Evolutionary conservation across 2,113 vertebrate genomes (phyloP), one percentile per base, ranked within the genome.

Genomic region (Alexandromys fortis): DNA sequence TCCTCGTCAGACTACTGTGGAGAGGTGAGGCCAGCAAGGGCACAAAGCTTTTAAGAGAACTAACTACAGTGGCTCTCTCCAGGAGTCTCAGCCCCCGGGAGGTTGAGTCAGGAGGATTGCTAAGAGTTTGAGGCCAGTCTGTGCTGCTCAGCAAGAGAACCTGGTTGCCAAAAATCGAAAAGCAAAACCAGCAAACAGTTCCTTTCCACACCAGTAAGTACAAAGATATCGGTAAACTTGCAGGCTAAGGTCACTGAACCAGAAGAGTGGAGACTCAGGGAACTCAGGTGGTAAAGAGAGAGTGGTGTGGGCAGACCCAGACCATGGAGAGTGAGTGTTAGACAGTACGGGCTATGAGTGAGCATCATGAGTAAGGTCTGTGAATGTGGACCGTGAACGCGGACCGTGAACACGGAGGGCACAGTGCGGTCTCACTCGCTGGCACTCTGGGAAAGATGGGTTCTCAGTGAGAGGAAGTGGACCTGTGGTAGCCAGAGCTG

Each of bases 361-460:
- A 16, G 58, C 3, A 9, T 17, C n/a, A 26, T 42, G n/a, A 82
- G 52, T 3, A 42, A 42, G 38, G 26, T 30, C 83, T 7, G 55
- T 38, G 67, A 5, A 11, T 17, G 42, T 13, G n/a, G 14, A 11
- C 42, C 4, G 35, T 26, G 4, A 1, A 55, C 33, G 2, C 2
- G 2, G 33, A 11, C 28, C 7, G 35, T 33, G 5, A 1, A n/a
- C 78, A 1, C 0, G 0, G 33, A 42, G 61, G 22, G 35, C 22
- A 38, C 79, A 13, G 21, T 16, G 52, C 22, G 0, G 35, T 11
- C 22, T n/a, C 42, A 14, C 75, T 63, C 49, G 21, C 33, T 58
- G 17, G 86, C 61, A 35, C 55, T 77, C 78, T 78, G 47, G 49
- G 49, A 49, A 49, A 49, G 49, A 49, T 49, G 11, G 49, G 49